phyloP scores from a whole-genome alignment of 2,113 vertebrate species.

The Nothoprocta pentlandii region DNA sequence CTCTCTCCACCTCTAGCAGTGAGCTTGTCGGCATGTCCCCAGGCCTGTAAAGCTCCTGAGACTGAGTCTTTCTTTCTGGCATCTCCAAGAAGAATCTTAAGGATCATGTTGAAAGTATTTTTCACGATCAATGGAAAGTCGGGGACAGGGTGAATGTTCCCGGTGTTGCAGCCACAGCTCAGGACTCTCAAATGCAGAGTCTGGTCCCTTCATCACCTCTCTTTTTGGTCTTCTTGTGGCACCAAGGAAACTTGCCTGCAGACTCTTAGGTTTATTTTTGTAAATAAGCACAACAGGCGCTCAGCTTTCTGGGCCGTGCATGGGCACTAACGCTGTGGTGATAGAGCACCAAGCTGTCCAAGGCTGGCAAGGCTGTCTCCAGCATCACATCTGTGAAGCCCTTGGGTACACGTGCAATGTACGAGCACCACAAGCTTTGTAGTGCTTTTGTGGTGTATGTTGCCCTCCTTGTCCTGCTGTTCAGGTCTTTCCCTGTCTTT shows the following conservation, averaged over 20 bases:
- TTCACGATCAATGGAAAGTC: background rate
- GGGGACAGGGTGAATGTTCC: background rate
- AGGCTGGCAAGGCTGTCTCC: background rate
- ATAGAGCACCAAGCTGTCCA: background rate
- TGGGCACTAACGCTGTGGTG: background rate
- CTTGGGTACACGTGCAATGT: accelerated
- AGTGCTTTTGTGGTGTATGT: accelerated
- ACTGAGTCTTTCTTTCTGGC: background rate
- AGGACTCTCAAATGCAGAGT: background rate
- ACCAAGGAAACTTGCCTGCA: background rate
- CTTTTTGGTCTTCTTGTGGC: background rate
- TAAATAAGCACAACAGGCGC: background rate
- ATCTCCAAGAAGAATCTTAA: background rate
- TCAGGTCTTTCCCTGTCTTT: background rate
- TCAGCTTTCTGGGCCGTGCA: background rate
- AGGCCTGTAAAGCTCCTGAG: background rate
- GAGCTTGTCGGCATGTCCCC: background rate
- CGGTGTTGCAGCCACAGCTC: background rate
- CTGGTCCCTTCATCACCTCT: background rate
- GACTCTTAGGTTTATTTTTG: background rate
- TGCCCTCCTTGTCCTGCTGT: accelerated
- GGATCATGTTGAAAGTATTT: background rate
- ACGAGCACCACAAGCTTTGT: background rate
- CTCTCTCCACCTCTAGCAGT: background rate
- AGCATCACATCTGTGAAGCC: background rate